Evolutionary conservation across 2,797 vertebrate genomes (phyloP).

Genomic region (Pseudochirops cupreus): DNA sequence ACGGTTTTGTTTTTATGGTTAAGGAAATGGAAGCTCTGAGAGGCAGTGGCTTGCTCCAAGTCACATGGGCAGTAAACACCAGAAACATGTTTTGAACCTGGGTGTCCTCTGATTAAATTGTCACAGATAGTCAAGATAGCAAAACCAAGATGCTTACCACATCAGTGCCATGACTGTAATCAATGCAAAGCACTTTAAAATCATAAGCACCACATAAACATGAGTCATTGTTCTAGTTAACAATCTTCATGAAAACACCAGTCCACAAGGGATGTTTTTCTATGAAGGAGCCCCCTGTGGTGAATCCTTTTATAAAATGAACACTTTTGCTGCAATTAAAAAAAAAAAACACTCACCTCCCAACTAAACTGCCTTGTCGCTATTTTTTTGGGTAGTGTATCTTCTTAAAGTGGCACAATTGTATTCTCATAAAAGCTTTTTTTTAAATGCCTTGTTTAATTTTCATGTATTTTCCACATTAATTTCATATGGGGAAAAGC

Average conservation of each 20-base stretch:
- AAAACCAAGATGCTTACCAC: background rate
- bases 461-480: background rate
- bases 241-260: background rate
- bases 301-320: background rate
- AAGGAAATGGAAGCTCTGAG: background rate
- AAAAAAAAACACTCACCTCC: background rate
- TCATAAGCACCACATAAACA: background rate
- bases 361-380: background rate
- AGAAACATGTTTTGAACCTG: background rate
- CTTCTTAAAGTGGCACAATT: background rate
- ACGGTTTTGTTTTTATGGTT: background rate
- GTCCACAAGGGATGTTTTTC: background rate
- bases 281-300: background rate
- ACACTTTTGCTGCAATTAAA: background rate
- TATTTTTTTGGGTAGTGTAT: background rate
- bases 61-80: background rate
- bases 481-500: background rate
- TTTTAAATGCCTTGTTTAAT: background rate
- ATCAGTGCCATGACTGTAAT: background rate
- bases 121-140: background rate
- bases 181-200: background rate
- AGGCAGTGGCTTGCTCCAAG: background rate
- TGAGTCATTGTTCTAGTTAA: background rate
- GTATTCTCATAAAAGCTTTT: background rate
- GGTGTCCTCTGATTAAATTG: background rate